These are phyloP conservation scores for Anguilla marmorata DNA, from an alignment of 2,797 vertebrate genomes.

Conservation along the genomic window DNA sequence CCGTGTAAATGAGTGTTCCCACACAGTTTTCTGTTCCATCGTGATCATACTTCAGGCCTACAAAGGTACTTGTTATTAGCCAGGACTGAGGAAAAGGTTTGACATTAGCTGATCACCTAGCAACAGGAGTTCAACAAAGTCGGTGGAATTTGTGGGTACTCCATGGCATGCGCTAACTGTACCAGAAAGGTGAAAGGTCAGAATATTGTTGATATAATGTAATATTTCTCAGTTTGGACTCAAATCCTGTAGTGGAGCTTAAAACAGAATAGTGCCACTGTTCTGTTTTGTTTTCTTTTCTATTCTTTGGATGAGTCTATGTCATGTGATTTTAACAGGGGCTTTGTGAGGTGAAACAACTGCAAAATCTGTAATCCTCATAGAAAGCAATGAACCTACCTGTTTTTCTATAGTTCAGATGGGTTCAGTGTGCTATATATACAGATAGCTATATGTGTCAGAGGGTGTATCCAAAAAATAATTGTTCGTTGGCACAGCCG, in stretches of 20 bases:
- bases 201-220: not conserved
- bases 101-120: not conserved
- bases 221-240: not conserved
- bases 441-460: not conserved
- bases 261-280: not conserved
- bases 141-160: not conserved
- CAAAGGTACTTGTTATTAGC: not conserved
- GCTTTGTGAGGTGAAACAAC: not conserved
- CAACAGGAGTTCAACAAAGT: not conserved
- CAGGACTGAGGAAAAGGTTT: not conserved
- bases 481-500: not conserved
- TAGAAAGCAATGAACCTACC: not conserved
- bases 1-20: too few species aligned
- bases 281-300: not conserved
- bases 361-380: not conserved
- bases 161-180: not conserved
- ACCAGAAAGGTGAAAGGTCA: not conserved
- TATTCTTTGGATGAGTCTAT: not conserved
- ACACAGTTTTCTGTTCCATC: not conserved
- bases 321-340: not conserved
- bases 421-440: not conserved
- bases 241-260: not conserved
- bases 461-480: not conserved
- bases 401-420: not conserved
- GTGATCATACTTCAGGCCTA: not conserved